Evolutionary conservation across 2,888 invertebrate genomes (phyloP).

Genomic region (Macropis europaea): DNA sequence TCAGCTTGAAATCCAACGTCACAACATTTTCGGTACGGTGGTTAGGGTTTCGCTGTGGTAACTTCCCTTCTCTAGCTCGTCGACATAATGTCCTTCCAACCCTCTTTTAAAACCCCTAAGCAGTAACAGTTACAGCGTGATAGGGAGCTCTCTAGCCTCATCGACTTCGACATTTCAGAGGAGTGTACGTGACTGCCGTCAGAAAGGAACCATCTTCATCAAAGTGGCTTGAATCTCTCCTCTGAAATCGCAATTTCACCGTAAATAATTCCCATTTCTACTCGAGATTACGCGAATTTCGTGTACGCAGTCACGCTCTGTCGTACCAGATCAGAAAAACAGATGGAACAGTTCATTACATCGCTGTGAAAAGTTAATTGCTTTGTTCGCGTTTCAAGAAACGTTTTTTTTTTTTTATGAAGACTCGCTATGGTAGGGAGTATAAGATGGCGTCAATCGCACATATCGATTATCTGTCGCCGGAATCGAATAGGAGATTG

Average conservation of each 20-base stretch:
- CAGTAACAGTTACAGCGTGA: constrained; percentile 59
- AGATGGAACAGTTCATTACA: no score
- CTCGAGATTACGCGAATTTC: no score
- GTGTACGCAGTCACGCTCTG: no score
- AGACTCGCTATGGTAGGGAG: no score
- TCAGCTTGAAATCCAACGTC: background rate
- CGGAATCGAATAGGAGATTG: constrained; percentile 60
- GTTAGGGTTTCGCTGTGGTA: constrained; percentile 10
- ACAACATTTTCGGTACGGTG: background rate
- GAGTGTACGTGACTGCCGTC: constrained; percentile 54
- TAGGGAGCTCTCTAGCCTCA: constrained; percentile 54
- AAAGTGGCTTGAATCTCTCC: constrained; percentile 5
- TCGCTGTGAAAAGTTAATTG: no score
- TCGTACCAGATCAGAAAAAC: no score
- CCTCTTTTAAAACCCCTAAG: constrained; percentile 62
- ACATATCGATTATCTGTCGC: constrained; percentile 70
- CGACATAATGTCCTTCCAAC: constrained; percentile 57
- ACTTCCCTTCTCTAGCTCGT: constrained; percentile 35
- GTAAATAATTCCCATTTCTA: background rate
- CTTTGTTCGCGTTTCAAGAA: background rate
- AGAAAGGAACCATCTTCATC: constrained; percentile 23
- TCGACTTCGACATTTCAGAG: constrained; percentile 53
- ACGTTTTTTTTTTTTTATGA: no score
- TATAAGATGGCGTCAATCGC: constrained; percentile 49
- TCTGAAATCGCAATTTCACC: background rate